Evolutionary conservation across 1,140 invertebrate species (phyloP).

Genomic region (Ceratitis capitata): DNA sequence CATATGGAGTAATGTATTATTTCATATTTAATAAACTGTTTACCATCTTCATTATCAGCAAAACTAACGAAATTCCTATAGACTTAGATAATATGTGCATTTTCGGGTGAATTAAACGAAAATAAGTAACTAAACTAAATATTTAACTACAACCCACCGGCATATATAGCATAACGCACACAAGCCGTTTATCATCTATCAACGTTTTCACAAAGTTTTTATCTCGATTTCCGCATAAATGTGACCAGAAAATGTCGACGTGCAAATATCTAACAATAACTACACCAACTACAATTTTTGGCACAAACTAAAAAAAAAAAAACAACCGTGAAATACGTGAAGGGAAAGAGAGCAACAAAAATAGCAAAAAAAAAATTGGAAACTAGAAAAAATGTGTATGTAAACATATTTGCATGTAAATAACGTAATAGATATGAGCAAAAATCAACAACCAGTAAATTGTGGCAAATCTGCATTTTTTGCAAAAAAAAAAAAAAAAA

Average conservation of each 20-base stretch:
- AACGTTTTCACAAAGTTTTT: conserved; percentile 8
- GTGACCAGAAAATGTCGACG: conserved; percentile 25
- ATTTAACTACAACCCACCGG: not conserved
- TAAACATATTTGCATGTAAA: not conserved
- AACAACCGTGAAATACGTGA: not conserved
- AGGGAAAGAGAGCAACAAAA: not conserved
- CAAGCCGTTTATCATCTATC: not conserved
- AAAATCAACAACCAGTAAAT: not conserved
- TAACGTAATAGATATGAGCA: not conserved
- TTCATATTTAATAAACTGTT: conserved; percentile 8
- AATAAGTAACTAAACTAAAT: too few relatives aligned
- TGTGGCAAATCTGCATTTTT: not conserved
- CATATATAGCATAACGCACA: not conserved
- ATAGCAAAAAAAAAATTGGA: not conserved
- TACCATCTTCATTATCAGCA: not conserved
- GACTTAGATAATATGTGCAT: not conserved
- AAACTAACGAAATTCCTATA: not conserved
- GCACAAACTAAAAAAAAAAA: not conserved
- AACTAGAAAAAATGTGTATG: not conserved
- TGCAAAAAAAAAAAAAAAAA: too few relatives aligned
- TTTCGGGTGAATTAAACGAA: not conserved
- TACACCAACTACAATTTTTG: not conserved
- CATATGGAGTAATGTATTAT: not conserved
- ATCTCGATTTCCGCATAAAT: conserved; percentile 6
- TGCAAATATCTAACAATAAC: not conserved